Conservation (phyloP, 2,113 vertebrate species). For the Daboia siamensis region DNA sequence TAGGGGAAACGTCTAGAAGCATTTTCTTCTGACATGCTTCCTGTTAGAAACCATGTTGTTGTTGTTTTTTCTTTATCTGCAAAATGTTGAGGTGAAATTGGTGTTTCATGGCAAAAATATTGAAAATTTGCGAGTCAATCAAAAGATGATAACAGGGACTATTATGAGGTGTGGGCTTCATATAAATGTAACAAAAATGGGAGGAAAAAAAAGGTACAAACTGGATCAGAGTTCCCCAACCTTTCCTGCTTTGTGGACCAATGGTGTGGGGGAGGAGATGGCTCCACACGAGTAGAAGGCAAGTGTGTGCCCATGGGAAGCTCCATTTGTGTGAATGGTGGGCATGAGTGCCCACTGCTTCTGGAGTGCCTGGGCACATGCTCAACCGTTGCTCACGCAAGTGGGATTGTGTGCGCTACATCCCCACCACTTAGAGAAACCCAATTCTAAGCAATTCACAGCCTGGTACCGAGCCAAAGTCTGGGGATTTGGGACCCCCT, state of each 20-base stretch:
- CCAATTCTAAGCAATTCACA: too few relatives aligned
- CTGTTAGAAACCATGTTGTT: background rate
- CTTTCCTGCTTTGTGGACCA: too few relatives aligned
- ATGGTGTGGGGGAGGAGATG: too few relatives aligned
- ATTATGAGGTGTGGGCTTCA: background rate
- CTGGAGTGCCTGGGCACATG: fast-evolving
- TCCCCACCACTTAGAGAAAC: too few relatives aligned
- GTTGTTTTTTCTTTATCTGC: background rate
- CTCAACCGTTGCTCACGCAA: background rate
- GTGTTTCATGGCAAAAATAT: background rate
- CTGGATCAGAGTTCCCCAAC: too few relatives aligned
- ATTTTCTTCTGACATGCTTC: background rate
- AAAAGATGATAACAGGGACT: background rate
- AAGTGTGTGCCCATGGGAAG: background rate
- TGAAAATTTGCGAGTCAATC: background rate
- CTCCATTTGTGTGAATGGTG: background rate
- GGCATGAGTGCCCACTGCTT: background rate
- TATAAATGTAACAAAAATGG: background rate
- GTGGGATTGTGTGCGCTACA: too few relatives aligned
- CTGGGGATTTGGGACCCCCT: background rate
- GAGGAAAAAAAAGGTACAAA: background rate
- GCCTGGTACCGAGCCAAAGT: background rate
- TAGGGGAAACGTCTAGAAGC: background rate
- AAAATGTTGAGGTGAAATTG: background rate
- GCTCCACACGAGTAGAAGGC: background rate